These are phyloP conservation scores for Conops quadrifasciatus DNA, from an alignment of 2,888 invertebrate species.

Conservation along the genomic window DNA sequence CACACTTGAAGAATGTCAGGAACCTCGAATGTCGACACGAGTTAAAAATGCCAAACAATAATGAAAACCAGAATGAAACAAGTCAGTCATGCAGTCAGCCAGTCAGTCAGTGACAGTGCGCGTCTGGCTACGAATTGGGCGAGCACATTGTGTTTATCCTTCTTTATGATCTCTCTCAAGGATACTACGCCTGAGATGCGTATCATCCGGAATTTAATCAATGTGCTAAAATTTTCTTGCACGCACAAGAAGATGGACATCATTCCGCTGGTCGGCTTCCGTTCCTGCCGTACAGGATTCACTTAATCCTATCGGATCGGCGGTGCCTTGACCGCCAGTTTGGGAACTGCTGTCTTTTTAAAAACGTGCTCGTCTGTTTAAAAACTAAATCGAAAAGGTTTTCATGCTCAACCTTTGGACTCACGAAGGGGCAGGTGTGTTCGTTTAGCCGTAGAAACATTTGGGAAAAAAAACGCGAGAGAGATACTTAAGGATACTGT, in stretches of 20 bases:
- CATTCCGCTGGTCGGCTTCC: not conserved
- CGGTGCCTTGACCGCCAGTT: not conserved
- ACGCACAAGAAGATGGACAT: conserved; percentile 14
- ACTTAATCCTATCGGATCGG: not conserved
- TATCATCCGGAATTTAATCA: not conserved
- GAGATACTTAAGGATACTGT: not conserved
- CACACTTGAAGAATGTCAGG: conserved; percentile 27
- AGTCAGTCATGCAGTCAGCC: not conserved
- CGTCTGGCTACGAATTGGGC: not conserved
- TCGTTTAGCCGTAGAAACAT: not conserved
- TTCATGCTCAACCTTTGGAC: not conserved
- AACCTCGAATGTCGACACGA: not conserved
- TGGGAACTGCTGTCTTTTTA: conserved; percentile 10
- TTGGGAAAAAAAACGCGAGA: too few relatives aligned
- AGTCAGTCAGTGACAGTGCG: not conserved
- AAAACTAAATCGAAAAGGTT: conserved; percentile 21
- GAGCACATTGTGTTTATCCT: conserved; percentile 14
- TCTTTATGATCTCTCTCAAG: conserved; percentile 11
- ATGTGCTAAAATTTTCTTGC: conserved; percentile 22
- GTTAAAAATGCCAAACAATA: not conserved
- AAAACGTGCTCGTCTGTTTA: conserved; percentile 19
- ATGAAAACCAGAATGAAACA: too few relatives aligned
- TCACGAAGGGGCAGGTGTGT: conserved; percentile 18
- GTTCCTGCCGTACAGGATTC: not conserved
- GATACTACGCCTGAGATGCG: not conserved